Evolutionary conservation across 2,888 invertebrate species (phyloP).

Genomic region (Sturmia bella): DNA sequence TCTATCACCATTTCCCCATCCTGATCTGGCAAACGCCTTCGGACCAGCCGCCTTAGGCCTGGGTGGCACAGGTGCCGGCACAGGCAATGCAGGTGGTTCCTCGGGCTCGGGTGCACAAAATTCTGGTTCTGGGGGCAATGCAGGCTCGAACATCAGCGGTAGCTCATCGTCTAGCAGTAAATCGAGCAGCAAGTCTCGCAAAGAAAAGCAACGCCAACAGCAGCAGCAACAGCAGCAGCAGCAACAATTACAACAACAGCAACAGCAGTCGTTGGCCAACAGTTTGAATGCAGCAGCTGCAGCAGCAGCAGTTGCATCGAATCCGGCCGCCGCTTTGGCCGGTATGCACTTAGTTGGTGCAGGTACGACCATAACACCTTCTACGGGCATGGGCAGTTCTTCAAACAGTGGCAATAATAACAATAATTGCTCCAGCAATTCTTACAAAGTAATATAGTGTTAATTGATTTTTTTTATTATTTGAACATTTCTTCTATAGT

Average conservation of each 20-base stretch:
- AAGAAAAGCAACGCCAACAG: conserved; percentile 80
- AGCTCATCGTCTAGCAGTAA: conserved; percentile 75
- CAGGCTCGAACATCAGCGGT: conserved; percentile 74
- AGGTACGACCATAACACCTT: conserved; percentile 79
- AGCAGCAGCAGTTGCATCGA: conserved; percentile 78
- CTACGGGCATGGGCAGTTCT: conserved; percentile 74
- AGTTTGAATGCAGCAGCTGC: conserved; percentile 79
- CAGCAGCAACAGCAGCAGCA: conserved; percentile 78
- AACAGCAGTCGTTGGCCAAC: conserved; percentile 79
- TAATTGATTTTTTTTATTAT: not conserved
- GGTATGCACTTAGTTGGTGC: conserved; percentile 80
- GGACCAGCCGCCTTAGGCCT: conserved; percentile 80
- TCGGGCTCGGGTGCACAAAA: conserved; percentile 71
- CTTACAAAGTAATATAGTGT: conserved; percentile 76
- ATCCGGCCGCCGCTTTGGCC: conserved; percentile 77
- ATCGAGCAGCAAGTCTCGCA: conserved; percentile 80
- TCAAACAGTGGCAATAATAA: conserved; percentile 71
- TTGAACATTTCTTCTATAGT: not conserved
- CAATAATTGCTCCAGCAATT: conserved; percentile 73
- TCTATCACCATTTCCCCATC: conserved; percentile 86
- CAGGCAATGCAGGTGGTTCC: conserved; percentile 77
- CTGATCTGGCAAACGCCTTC: conserved; percentile 85
- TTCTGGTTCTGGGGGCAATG: conserved; percentile 74
- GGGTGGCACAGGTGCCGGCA: conserved; percentile 77
- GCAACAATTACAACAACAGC: conserved; percentile 76